A percentile compares a stretch with the other conserved stretches of the same genome.
Conservation (phyloP, 1,140 invertebrate genomes). For the Cryptotermes secundus region DNA sequence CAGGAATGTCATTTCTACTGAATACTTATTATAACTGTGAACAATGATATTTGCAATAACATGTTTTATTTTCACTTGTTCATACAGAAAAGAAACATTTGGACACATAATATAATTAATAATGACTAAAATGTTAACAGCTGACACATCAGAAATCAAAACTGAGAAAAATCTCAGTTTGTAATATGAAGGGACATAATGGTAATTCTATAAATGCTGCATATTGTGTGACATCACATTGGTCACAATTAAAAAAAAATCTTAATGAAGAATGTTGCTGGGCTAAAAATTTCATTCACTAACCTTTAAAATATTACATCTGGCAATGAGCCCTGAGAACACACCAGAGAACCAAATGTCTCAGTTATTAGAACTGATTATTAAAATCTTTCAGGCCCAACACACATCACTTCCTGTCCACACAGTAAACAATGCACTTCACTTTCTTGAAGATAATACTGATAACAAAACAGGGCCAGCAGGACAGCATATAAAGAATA, state of each 20-base stretch:
- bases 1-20: too few species aligned
- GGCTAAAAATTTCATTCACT: background rate
- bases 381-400: background rate
- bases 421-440: background rate
- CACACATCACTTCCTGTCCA: background rate
- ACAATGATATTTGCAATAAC: background rate
- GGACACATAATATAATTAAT: conserved; percentile 2
- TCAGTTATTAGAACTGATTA: background rate
- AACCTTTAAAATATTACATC: background rate
- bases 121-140: conserved; percentile 8
- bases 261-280: background rate
- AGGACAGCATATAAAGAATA: background rate
- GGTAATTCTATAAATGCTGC: conserved; percentile 4
- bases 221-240: background rate
- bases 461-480: background rate
- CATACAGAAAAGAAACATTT: conserved; percentile 2
- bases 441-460: background rate
- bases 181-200: background rate
- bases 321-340: conserved; percentile 3
- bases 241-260: background rate
- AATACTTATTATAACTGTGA: too few species aligned
- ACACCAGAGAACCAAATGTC: background rate
- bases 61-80: background rate
- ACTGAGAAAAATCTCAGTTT: background rate
- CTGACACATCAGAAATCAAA: background rate